Percentiles rank a stretch among this genome's conserved stretches.
phyloP scores from a whole-genome alignment of 2,113 vertebrate species.

The Rhizomys pruinosus region DNA sequence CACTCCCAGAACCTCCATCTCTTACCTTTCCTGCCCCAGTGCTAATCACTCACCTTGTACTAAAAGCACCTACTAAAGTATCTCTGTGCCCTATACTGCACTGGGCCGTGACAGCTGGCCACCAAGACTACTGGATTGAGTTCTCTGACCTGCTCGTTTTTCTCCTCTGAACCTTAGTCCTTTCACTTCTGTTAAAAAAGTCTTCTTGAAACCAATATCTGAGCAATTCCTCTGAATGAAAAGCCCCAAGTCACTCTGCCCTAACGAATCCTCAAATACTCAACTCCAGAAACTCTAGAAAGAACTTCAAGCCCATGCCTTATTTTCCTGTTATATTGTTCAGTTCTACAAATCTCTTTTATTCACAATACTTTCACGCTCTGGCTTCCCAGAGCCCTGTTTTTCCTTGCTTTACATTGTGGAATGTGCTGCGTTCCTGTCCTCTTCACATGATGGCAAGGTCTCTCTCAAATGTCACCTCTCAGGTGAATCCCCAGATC shows the following conservation, averaged over 20 bases:
- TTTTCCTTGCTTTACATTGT: background rate
- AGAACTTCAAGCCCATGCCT: background rate
- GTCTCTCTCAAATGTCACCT: background rate
- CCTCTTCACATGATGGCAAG: background rate
- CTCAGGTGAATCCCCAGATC: background rate
- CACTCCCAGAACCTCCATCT: background rate
- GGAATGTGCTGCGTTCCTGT: background rate
- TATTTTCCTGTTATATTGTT: background rate
- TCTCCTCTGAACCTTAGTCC: background rate
- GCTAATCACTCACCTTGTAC: background rate
- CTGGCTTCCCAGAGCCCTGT: background rate
- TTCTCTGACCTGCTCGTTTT: background rate
- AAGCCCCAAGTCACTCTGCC: background rate
- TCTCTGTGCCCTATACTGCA: background rate
- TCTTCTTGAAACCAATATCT: slow-evolving; percentile 1
- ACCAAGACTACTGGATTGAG: background rate
- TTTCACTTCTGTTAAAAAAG: background rate
- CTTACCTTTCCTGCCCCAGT: background rate
- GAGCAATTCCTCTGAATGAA: background rate
- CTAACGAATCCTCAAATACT: no score
- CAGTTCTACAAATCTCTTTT: background rate
- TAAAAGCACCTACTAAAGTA: background rate
- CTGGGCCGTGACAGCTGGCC: background rate
- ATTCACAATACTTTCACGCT: background rate
- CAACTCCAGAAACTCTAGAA: no score